A percentile compares a stretch with the other conserved stretches of the same genome.
Conservation (phyloP, 2,888 invertebrate genomes). For the Platycheirus rosarum region DNA sequence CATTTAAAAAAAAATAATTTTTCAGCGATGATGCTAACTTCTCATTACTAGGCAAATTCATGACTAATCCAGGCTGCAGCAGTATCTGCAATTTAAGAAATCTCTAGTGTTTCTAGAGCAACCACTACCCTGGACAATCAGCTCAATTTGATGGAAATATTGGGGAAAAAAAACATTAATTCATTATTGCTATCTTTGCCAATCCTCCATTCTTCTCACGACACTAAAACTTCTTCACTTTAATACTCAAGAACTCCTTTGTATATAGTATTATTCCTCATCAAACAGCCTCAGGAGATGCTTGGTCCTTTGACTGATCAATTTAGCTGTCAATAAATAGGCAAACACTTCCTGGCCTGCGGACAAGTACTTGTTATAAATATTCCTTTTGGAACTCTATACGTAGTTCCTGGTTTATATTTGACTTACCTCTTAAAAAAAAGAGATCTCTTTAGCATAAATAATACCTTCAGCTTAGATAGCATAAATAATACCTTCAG, state of each 20-base stretch:
- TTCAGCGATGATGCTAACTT: too few species aligned
- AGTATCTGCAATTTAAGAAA: too few species aligned
- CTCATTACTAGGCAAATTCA: too few species aligned
- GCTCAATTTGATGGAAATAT: too few species aligned
- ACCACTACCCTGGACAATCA: too few species aligned
- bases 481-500: slow-evolving; percentile 62
- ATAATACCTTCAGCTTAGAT: slow-evolving; percentile 54
- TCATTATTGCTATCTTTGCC: background rate
- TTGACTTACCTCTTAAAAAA: slow-evolving; percentile 22
- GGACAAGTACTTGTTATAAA: slow-evolving; percentile 25
- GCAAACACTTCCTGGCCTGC: slow-evolving; percentile 22
- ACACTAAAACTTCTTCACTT: slow-evolving; percentile 26
- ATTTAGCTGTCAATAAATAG: slow-evolving; percentile 29
- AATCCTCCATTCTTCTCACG: background rate
- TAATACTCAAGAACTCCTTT: slow-evolving; percentile 1
- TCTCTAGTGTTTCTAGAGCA: too few species aligned
- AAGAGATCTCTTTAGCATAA: slow-evolving; percentile 26
- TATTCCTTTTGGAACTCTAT: background rate
- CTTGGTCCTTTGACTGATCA: slow-evolving; percentile 17
- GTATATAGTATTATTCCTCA: background rate
- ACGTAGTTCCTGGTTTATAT: slow-evolving; percentile 1
- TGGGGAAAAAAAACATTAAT: too few species aligned
- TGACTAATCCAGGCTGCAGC: too few species aligned
- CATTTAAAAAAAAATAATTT: too few species aligned
- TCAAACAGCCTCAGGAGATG: background rate